These are phyloP conservation scores for Dromiciops gliroides DNA, from an alignment of 2,113 vertebrate species.

Conservation along the genomic window DNA sequence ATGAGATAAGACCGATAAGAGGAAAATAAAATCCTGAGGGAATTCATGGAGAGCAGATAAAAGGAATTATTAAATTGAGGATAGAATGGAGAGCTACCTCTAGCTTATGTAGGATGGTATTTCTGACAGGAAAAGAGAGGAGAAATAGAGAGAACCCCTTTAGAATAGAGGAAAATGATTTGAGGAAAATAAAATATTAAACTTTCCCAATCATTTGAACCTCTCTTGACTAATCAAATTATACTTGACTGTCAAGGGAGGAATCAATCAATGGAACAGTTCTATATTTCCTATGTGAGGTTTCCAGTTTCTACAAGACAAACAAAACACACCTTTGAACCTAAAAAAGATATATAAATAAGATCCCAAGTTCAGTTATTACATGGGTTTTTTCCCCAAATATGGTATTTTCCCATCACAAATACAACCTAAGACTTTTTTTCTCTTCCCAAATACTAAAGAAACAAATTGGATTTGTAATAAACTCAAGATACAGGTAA, in stretches of 20 bases:
- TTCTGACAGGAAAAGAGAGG: neutral
- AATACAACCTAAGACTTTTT: conserved; percentile 4
- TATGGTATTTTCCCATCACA: neutral
- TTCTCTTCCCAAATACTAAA: neutral
- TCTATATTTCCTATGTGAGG: neutral
- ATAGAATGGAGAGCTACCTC: neutral
- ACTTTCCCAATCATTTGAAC: neutral
- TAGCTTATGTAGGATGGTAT: neutral
- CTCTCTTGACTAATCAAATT: neutral
- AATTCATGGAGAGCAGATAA: neutral
- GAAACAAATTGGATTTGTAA: conserved; percentile 14
- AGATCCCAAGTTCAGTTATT: neutral
- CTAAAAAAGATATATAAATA: neutral
- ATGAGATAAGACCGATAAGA: conserved; percentile 15
- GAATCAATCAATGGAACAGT: neutral
- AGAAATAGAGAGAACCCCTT: conserved; percentile 3
- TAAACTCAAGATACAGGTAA: conserved; percentile 33
- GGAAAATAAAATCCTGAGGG: conserved; percentile 14
- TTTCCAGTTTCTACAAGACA: neutral
- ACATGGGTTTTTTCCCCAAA: neutral
- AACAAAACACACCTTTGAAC: neutral
- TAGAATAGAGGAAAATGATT: conserved; percentile 7
- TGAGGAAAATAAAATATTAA: neutral
- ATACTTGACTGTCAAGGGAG: neutral
- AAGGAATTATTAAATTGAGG: neutral